Evolutionary conservation across 2,797 vertebrate species (phyloP).

Genomic region (Salmo trutta): DNA sequence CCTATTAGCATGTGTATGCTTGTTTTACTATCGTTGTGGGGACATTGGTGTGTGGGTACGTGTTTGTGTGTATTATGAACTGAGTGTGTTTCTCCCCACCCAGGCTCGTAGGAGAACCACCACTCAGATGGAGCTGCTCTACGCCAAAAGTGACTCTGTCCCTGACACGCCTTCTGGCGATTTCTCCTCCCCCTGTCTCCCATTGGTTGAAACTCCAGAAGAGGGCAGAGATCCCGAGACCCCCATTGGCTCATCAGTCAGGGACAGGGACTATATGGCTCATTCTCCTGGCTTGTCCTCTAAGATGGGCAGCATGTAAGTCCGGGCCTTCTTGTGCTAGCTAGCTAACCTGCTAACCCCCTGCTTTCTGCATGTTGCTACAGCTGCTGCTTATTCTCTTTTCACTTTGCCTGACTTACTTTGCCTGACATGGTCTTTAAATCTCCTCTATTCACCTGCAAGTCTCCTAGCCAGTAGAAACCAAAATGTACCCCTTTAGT

Average conservation of each 20-base stretch:
- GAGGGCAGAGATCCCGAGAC: constrained; percentile 76
- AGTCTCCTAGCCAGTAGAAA: neutral
- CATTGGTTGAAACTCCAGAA: constrained; percentile 81
- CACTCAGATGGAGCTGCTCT: constrained; percentile 96
- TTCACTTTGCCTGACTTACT: constrained; percentile 17
- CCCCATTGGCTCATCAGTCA: constrained; percentile 77
- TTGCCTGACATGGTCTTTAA: constrained; percentile 23
- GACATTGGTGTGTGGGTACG: too few species aligned
- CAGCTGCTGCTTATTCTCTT: constrained; percentile 31
- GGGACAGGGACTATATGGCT: constrained; percentile 83
- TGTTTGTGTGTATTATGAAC: too few species aligned
- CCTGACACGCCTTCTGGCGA: constrained; percentile 76
- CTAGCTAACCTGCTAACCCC: constrained; percentile 4
- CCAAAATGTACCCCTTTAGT: neutral
- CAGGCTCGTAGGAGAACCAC: constrained; percentile 95
- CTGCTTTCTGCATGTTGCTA: constrained; percentile 51
- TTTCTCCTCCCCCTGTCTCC: constrained; percentile 73
- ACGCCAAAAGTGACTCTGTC: constrained; percentile 87
- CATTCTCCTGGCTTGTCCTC: constrained; percentile 87
- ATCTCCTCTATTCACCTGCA: constrained; percentile 15
- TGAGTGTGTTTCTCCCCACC: neutral
- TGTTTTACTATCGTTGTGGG: too few species aligned
- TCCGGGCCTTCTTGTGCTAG: constrained; percentile 67
- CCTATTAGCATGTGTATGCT: neutral
- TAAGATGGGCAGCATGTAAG: constrained; percentile 98